Evolutionary conservation across 2,113 vertebrate species (phyloP).

Genomic region (Gasterosteus nipponicus): DNA sequence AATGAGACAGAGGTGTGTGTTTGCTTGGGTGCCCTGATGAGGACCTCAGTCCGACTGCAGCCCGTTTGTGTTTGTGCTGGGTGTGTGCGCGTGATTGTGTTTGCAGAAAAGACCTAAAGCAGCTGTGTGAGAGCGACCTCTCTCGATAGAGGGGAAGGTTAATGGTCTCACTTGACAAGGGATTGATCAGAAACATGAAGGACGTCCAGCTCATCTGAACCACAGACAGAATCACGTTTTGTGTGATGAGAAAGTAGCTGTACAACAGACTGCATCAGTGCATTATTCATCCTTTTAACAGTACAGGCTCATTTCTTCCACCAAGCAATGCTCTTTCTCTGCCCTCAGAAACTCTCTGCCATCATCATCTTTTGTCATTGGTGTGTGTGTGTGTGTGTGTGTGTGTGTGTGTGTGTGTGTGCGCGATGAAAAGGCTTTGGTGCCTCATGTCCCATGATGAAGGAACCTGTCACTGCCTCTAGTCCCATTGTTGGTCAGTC

Average conservation of each 20-base stretch:
- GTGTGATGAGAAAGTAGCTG: not conserved
- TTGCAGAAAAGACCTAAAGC: slow-evolving; percentile 23
- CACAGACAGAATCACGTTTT: slow-evolving; percentile 51
- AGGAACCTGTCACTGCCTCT: slow-evolving; percentile 60
- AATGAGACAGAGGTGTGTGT: not conserved
- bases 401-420: slow-evolving; percentile 26
- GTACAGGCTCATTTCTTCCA: not conserved
- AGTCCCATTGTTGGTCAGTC: slow-evolving; percentile 48
- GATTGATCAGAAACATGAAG: slow-evolving; percentile 61
- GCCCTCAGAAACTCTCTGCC: not conserved
- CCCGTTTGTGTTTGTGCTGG: not conserved
- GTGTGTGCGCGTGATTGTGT: not conserved
- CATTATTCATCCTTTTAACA: not conserved
- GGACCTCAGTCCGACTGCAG: not conserved
- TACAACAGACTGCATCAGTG: not conserved
- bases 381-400: not conserved
- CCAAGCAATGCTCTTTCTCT: not conserved
- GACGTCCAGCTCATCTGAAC: slow-evolving; percentile 48
- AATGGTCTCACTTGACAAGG: slow-evolving; percentile 60
- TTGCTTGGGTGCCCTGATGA: slow-evolving; percentile 1
- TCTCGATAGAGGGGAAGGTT: slow-evolving; percentile 49
- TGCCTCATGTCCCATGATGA: slow-evolving; percentile 66
- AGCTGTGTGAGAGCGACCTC: slow-evolving; percentile 30
- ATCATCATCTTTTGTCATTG: not conserved
- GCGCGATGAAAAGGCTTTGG: slow-evolving; percentile 38